These are phyloP conservation scores for Apodemus agrarius DNA, from an alignment of 2,797 vertebrate genomes.

Conservation along the genomic window DNA sequence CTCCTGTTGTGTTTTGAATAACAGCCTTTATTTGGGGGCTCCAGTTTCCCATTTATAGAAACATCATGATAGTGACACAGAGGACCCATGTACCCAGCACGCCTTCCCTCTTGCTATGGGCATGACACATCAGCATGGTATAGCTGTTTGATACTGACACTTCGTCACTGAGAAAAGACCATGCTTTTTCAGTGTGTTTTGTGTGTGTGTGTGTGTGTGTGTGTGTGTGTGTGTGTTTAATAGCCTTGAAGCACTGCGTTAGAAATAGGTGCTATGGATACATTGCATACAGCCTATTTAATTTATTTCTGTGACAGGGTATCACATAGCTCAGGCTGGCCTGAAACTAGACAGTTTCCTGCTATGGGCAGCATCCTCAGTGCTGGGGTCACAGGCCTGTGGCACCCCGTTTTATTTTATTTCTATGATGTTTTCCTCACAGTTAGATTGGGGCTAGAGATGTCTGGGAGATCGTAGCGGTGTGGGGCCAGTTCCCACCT, in stretches of 20 bases:
- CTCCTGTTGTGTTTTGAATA: not conserved
- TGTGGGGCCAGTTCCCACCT: not conserved
- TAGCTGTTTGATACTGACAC: not conserved
- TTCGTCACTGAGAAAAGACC: not conserved
- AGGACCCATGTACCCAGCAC: not conserved
- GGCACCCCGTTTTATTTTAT: not conserved
- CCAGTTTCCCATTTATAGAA: slow-evolving; percentile 46
- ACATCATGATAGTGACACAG: not conserved
- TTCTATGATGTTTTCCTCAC: not conserved
- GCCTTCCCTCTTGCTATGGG: not conserved
- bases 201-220: not conserved
- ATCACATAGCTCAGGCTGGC: not conserved
- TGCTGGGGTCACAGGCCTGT: not conserved
- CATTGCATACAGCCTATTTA: not conserved
- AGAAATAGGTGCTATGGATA: not conserved
- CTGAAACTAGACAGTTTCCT: not conserved
- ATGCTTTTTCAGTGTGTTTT: not conserved
- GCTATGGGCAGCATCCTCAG: not conserved
- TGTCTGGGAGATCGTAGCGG: not conserved
- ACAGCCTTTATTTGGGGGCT: slow-evolving; percentile 31
- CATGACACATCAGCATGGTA: not conserved
- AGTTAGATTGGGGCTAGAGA: not conserved
- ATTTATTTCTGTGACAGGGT: not conserved
- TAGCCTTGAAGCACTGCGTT: not conserved
- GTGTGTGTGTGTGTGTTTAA: not conserved